Base-by-base conservation (phyloP, 2,888 invertebrate species). In the Ophion slaviceki region DNA sequence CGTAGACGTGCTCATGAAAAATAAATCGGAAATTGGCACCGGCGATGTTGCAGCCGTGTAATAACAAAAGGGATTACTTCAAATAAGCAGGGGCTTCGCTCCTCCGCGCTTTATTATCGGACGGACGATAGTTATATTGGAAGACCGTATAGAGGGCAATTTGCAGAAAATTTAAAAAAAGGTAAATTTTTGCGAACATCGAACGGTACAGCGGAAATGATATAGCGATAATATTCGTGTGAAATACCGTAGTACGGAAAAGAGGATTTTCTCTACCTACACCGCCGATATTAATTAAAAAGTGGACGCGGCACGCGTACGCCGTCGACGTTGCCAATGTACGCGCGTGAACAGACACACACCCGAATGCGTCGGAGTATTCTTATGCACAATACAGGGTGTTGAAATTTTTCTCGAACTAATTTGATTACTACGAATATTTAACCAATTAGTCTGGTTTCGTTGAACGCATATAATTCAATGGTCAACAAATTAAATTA, bases 201-300 rank as follows among this genome's bases (percentile, higher is more conserved):
- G n/a, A 57, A 61, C 28, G 11, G 36, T 11, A 45, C 20, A 40
- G 61, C 10, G 8, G 40, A 72, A 72, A 61, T 61, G 24, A 72
- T 61, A n/a, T n/a, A 72, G 59, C 57, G 47, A 70, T 70, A 70
- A 4, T 45, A 24, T 70, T 53, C 32, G 53, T 57, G 57, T 57
- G 67, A 20, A 68, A 3, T 61, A n/a, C 36, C 11, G 61, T 28
- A 53, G 61, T 20, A 61, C 20, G 59, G 20, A 66, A 45, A 53
- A 66, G 62, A 53, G 47, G 47, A n/a, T 66, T 66, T 64, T 40
- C 40, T 66, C 66, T 20, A 47, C 32, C 66, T 57, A 66, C 66
- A 66, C n/a, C 47, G 74, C 78, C 61, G 82, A 85, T 82, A 82
- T 82, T 85, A 85, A 85, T 85, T 85, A 85, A 82, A 85, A 85